Evolutionary conservation across 2,888 invertebrate species (phyloP), one percentile per base, ranked within the genome.

Genomic region (Fissipunctia ypsillon): DNA sequence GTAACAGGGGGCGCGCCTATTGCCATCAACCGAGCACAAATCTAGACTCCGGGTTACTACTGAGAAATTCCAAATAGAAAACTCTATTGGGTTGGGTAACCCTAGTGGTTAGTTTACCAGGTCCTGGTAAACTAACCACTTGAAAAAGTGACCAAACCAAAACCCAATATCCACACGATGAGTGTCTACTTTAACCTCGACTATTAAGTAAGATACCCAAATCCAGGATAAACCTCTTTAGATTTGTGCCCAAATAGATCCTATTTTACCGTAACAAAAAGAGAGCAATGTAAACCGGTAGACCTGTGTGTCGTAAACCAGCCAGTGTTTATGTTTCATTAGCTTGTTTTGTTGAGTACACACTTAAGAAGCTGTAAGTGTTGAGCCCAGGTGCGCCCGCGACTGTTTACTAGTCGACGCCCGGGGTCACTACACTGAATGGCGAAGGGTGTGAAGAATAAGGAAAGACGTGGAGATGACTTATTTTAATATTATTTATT

Each of bases 341-440:
- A 86, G 78, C 77, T 85, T 81, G 83, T 84, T 84, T 82, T 79
- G 83, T 78, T 78, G 80, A 73, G 85, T 83, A 84, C 79, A 83
- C 81, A 86, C 89, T 88, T 83, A 81, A 88, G 87, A 78, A 73
- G 76, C 76, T 71, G 80, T 74, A 70, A 91, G 89, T 87, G 90
- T 88, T 89, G 91, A 87, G 89, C 92, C 83, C 95, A 95, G 95
- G 95, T 95, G 95, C 92, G 88, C 89, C 85, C 83, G 89, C 89
- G 90, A 87, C 89, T 94, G 92, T 93, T 92, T 91, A 89, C 88
- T 81, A 80, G 84, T 84, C 86, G 89, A 87, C 68, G 90, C 84
- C 85, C 87, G 91, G 93, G 95, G 95, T 95, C 94, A 94, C 92
- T 94, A 91, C 90, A 92, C 93, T 88, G 90, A 89, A 91, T 90